These are phyloP conservation scores for Lordiphosa clarofinis DNA, from an alignment of 1,140 invertebrate genomes.

Conservation along the genomic window DNA sequence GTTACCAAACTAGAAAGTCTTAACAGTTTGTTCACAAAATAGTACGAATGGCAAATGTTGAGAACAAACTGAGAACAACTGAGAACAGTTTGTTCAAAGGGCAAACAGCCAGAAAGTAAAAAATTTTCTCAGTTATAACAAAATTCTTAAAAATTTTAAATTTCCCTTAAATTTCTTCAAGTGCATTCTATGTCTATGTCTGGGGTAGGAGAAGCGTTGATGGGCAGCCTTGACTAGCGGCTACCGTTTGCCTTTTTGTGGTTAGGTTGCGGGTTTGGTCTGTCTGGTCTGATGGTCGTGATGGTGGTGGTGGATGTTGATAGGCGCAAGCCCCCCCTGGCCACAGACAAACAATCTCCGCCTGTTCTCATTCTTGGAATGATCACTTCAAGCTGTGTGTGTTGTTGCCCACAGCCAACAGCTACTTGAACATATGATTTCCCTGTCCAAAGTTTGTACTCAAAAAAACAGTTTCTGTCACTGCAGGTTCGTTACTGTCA, in stretches of 20 bases:
- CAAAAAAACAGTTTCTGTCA: conserved; percentile 44
- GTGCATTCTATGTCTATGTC: neutral
- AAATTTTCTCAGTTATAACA: no score
- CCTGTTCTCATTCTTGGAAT: conserved; percentile 59
- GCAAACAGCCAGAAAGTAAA: no score
- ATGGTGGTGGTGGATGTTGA: conserved; percentile 13
- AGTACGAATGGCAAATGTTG: no score
- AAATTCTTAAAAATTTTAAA: no score
- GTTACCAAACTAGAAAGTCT: no score
- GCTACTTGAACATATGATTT: conserved; percentile 71
- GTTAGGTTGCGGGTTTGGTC: conserved; percentile 43
- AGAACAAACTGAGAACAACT: no score
- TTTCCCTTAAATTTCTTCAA: neutral
- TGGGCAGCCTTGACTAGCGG: conserved; percentile 55
- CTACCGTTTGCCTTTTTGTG: conserved; percentile 69
- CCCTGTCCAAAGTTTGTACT: conserved; percentile 34
- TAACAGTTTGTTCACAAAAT: no score
- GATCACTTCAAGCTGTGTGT: conserved; percentile 52
- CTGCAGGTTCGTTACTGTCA: conserved; percentile 93
- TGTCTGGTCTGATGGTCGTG: conserved; percentile 17
- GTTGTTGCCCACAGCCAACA: conserved; percentile 34
- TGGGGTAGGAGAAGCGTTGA: conserved; percentile 38
- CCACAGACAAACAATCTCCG: conserved; percentile 53
- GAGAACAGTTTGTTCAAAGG: no score
- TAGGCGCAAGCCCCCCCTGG: no score